phyloP scores from a whole-genome alignment of 2,113 vertebrate genomes.

The Cottus gobio region DNA sequence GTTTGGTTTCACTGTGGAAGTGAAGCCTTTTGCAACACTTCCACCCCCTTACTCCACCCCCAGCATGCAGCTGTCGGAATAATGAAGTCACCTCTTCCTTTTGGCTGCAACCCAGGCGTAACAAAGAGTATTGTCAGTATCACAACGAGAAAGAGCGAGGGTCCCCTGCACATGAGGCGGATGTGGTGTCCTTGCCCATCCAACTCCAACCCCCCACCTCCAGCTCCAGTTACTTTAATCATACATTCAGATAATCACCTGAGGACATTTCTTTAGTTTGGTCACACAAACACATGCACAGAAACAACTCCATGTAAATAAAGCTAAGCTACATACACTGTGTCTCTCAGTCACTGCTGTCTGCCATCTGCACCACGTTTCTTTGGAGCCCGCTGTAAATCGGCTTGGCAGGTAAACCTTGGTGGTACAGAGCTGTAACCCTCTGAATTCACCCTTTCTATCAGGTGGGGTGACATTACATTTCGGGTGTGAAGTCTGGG shows the following conservation, averaged over 20 bases:
- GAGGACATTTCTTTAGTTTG: background rate
- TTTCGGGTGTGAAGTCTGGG: conserved; percentile 33
- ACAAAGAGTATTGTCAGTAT: conserved; percentile 68
- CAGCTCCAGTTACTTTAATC: background rate
- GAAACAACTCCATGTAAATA: background rate
- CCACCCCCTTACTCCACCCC: background rate
- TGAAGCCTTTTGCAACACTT: conserved; percentile 36
- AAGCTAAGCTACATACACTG: background rate
- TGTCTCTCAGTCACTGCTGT: background rate
- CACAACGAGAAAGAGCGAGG: conserved; percentile 58
- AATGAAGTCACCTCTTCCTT: conserved; percentile 66
- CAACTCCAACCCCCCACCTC: conserved; percentile 6
- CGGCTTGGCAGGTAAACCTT: background rate
- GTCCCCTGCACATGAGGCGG: conserved; percentile 38
- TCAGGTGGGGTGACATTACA: conserved; percentile 46
- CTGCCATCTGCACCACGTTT: background rate
- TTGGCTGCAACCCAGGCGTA: conserved; percentile 63
- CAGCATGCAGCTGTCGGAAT: conserved; percentile 48
- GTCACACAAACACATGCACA: background rate
- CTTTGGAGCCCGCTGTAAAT: conserved; percentile 11
- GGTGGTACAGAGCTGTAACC: conserved; percentile 23
- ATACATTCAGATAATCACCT: background rate
- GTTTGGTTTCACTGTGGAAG: conserved; percentile 40
- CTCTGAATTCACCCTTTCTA: conserved; percentile 42
- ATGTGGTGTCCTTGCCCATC: conserved; percentile 70